Evolutionary conservation across 1,140 invertebrate species (phyloP), one percentile per base, ranked within the genome.

Genomic region (Pantala flavescens): DNA sequence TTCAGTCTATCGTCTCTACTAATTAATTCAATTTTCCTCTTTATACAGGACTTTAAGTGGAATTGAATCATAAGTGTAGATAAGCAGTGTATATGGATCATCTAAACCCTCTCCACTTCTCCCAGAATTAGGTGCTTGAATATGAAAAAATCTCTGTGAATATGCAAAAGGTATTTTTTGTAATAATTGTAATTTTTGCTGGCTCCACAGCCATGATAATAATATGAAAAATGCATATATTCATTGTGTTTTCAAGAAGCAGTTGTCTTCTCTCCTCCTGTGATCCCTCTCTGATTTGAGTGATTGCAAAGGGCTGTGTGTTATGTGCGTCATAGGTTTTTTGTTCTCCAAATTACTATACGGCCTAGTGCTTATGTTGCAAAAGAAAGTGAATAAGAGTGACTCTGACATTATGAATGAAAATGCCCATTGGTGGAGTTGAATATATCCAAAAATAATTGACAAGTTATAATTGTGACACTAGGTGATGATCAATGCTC

Each of bases 291-390:
- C 14, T 63, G 49, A 63, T 63, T 63, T 63, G 49, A 63, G 49
- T 63, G 49, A 63, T 63, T 63, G 12, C 49, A 63, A 19, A 63
- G 49, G 49, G 49, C 49, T 63, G 49, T 63, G 49, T 16, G n/a
- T 63, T 63, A 14, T 14, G 49, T 63, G n/a, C n/a, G 49, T 63
- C n/a, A 21, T 63, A 63, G 49, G 14, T 63, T 63, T 49, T 63
- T 63, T 63, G 49, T 63, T 21, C 5, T 63, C 49, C 14, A 63
- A 63, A 63, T 63, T 21, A 63, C n/a, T 63, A 63, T 63, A 63
- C 49, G 49, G 49, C 49, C 49, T 63, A 63, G 49, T 63, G 49
- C 49, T 63, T 63, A 63, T 63, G 49, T 63, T 63, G 49, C 49
- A 63, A 21, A 63, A 19, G 49, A 12, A 63, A 63, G 49, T 63